Evolutionary conservation across 2,888 invertebrate genomes (phyloP).

Genomic region (Kuschelorhynchus macadamiae): DNA sequence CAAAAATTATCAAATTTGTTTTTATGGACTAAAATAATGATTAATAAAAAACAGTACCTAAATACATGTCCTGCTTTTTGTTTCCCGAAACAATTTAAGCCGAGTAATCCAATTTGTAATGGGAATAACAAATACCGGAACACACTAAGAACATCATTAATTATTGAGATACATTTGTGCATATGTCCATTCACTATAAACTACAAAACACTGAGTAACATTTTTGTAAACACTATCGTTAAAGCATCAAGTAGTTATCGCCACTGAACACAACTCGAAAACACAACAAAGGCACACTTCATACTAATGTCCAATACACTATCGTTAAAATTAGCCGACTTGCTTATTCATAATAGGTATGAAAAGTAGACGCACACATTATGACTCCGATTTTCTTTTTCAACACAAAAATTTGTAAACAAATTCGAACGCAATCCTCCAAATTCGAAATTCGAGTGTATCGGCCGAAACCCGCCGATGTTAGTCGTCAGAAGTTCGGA

Average conservation of each 20-base stretch:
- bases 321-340: constrained; percentile 26
- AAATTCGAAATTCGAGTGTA: constrained; percentile 63
- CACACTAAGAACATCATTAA: constrained; percentile 16
- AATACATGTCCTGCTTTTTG: constrained; percentile 49
- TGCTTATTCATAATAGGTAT: constrained; percentile 18
- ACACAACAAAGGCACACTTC: constrained; percentile 43
- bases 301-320: constrained; percentile 54
- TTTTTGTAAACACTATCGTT: neutral
- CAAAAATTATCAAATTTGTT: too few relatives aligned
- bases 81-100: constrained; percentile 7
- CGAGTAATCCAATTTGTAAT: constrained; percentile 31
- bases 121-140: neutral
- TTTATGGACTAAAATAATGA: too few relatives aligned
- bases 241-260: constrained; percentile 26
- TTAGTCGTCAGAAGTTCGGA: constrained; percentile 68
- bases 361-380: constrained; percentile 30
- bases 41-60: constrained; percentile 49
- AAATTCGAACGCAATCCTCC: constrained; percentile 49
- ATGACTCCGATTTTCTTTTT: constrained; percentile 15
- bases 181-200: too few relatives aligned
- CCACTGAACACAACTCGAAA: constrained; percentile 51
- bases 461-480: constrained; percentile 67
- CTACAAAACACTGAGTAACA: too few relatives aligned
- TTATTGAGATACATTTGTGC: neutral
- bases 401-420: constrained; percentile 37